A percentile compares a stretch with the other conserved stretches of the same genome.
phyloP scores from a whole-genome alignment of 2,888 invertebrate species.

The Ophion costatus region DNA sequence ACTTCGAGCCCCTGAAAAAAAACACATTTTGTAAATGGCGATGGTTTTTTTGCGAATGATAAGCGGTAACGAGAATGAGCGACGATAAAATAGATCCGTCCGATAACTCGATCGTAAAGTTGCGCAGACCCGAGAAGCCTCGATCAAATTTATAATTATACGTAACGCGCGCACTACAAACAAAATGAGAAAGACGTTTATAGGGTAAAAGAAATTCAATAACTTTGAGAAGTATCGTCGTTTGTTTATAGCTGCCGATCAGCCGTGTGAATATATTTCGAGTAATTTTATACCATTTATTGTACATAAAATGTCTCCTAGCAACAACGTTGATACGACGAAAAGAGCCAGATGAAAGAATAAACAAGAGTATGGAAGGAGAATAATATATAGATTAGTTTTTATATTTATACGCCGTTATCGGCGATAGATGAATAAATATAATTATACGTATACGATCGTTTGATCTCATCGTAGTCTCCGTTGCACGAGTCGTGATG shows the following conservation, averaged over 20 bases:
- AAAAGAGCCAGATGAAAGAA: constrained; percentile 22
- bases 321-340: constrained; percentile 32
- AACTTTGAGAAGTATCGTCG: constrained; percentile 29
- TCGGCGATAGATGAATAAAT: constrained; percentile 7
- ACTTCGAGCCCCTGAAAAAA: not conserved
- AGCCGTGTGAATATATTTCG: constrained; percentile 54
- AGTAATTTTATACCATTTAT: constrained; percentile 66
- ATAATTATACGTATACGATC: not conserved
- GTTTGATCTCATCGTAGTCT: not conserved
- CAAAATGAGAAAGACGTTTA: not conserved
- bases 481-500: constrained; percentile 17
- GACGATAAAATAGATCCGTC: constrained; percentile 52
- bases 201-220: not conserved
- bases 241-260: constrained; percentile 57
- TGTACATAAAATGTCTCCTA: constrained; percentile 57
- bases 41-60: constrained; percentile 6
- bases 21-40: not conserved
- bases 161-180: constrained; percentile 11
- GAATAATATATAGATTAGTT: constrained; percentile 49
- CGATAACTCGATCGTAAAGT: constrained; percentile 53
- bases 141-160: constrained; percentile 34
- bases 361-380: constrained; percentile 48
- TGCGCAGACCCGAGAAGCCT: constrained; percentile 42
- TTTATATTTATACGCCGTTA: constrained; percentile 25
- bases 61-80: not conserved